Percentiles rank a stretch among this genome's conserved stretches.
Evolutionary conservation across 2,113 vertebrate species (phyloP).

Genomic region (Amia ocellicauda): DNA sequence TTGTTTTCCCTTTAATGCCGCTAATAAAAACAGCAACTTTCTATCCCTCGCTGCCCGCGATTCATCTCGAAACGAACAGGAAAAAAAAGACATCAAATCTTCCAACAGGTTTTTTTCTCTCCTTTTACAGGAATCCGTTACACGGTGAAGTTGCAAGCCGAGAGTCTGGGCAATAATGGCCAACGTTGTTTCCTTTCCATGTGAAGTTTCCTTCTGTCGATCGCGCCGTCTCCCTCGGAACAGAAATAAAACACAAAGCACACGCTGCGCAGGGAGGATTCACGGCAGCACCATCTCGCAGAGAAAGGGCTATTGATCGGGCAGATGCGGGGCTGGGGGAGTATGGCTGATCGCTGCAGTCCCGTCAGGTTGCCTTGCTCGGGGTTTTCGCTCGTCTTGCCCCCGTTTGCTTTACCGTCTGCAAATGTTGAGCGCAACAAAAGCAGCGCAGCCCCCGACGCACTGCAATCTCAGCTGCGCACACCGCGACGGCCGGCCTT

Average conservation of each 20-base stretch:
- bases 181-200: constrained; percentile 30
- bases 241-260: constrained; percentile 6
- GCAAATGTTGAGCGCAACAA: constrained; percentile 29
- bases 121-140: too few relatives aligned
- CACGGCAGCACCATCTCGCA: background rate
- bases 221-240: constrained; percentile 7
- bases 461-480: constrained; percentile 63
- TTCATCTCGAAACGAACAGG: too few relatives aligned
- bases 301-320: background rate
- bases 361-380: constrained; percentile 9
- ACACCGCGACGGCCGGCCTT: constrained; percentile 50
- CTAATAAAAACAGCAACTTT: too few relatives aligned
- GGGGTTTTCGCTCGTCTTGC: background rate
- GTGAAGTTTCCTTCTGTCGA: background rate
- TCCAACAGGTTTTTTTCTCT: too few relatives aligned
- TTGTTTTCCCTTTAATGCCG: too few relatives aligned
- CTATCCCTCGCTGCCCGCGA: too few relatives aligned
- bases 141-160: too few relatives aligned
- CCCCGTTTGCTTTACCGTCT: constrained; percentile 26
- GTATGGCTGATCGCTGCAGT: constrained; percentile 23
- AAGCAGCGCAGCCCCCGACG: constrained; percentile 37
- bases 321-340: constrained; percentile 23
- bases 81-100: too few relatives aligned
- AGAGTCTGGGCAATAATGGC: too few relatives aligned
- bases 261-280: background rate